Evolutionary conservation across 2,113 vertebrate genomes (phyloP).

Genomic region (Boleophthalmus pectinirostris): DNA sequence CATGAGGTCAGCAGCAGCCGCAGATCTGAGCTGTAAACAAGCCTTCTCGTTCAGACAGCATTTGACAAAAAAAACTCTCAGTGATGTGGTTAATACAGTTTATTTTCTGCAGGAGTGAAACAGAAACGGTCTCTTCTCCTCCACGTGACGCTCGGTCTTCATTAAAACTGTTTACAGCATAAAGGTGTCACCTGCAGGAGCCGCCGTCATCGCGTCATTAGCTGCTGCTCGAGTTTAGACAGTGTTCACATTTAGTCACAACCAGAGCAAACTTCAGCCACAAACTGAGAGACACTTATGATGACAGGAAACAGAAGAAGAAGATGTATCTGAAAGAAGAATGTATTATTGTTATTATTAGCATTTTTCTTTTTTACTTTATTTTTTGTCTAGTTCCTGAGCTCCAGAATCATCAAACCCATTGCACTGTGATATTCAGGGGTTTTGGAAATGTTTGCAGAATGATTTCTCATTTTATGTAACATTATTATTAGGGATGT

Average conservation of each 20-base stretch:
- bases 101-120: not conserved
- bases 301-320: not conserved
- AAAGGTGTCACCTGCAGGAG: slow-evolving; percentile 8
- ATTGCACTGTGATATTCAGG: not conserved
- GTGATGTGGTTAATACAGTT: not conserved
- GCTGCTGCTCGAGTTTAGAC: not conserved
- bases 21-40: slow-evolving; percentile 3
- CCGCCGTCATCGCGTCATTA: not conserved
- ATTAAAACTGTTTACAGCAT: not conserved
- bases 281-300: not conserved
- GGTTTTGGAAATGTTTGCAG: too few species aligned
- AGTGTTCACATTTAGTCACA: not conserved
- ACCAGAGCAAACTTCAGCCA: not conserved
- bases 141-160: not conserved
- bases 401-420: not conserved
- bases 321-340: not conserved
- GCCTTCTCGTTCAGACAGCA: not conserved
- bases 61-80: not conserved
- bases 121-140: not conserved
- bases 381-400: not conserved
- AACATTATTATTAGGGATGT: too few species aligned
- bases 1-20: not conserved
- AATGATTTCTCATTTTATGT: too few species aligned
- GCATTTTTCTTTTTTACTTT: not conserved
- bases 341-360: not conserved